Percentiles rank a stretch among this genome's conserved stretches.
These are phyloP conservation scores for Bradynema listronoti DNA, from an alignment of 1,140 invertebrate species.

Conservation along the genomic window DNA sequence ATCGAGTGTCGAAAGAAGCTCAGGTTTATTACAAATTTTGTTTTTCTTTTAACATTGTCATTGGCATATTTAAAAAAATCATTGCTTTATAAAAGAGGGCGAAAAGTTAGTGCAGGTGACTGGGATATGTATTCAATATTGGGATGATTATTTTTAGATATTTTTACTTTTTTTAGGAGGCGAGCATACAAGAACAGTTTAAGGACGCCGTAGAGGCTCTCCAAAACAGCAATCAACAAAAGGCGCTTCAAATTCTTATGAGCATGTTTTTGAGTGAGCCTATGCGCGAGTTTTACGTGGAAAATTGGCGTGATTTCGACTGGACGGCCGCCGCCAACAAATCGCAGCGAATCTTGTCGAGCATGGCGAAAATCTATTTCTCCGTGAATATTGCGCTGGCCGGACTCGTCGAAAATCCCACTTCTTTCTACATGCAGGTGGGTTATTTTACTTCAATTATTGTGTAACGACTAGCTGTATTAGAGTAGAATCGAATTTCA, in stretches of 20 bases:
- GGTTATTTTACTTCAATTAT: not conserved
- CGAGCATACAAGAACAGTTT: slow-evolving; percentile 5
- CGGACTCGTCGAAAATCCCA: slow-evolving; percentile 16
- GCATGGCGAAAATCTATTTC: slow-evolving; percentile 29
- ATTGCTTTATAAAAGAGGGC: too few species aligned
- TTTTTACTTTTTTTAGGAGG: slow-evolving; percentile 2
- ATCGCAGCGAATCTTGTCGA: slow-evolving; percentile 12
- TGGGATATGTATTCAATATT: too few species aligned
- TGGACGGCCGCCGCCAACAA: slow-evolving; percentile 8
- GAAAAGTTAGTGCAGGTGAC: too few species aligned
- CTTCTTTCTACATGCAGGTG: slow-evolving; percentile 30
- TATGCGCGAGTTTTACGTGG: not conserved
- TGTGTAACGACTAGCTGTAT: not conserved
- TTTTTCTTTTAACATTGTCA: too few species aligned
- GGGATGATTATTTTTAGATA: too few species aligned
- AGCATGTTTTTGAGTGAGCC: not conserved
- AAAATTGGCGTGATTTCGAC: slow-evolving; percentile 4
- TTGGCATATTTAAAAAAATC: too few species aligned
- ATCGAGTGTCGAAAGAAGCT: slow-evolving; percentile 1
- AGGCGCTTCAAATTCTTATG: not conserved
- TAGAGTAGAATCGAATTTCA: not conserved
- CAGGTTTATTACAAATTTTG: not conserved
- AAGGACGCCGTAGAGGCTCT: slow-evolving; percentile 2
- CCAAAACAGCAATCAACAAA: not conserved
- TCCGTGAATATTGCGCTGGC: slow-evolving; percentile 20